Conservation (phyloP, 2,888 invertebrate genomes). For the Meloe dianella region DNA sequence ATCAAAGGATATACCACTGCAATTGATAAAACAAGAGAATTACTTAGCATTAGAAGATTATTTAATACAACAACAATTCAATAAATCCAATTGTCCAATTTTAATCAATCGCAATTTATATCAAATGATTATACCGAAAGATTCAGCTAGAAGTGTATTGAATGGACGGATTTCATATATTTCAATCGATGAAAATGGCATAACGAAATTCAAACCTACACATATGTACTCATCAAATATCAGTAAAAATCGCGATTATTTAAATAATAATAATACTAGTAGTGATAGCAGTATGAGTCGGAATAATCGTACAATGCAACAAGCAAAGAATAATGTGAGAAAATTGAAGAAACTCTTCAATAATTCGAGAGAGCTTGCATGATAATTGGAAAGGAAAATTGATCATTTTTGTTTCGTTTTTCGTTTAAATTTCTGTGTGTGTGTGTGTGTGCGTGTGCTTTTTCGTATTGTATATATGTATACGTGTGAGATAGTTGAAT, state of each 20-base stretch:
- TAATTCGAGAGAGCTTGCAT: constrained; percentile 48
- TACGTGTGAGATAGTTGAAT: constrained; percentile 12
- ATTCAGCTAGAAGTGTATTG: constrained; percentile 74
- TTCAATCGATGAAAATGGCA: constrained; percentile 77
- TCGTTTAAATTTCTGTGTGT: constrained; percentile 6
- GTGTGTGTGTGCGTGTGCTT: no score
- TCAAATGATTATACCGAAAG: constrained; percentile 78
- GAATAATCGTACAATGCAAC: constrained; percentile 35
- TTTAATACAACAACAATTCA: constrained; percentile 66
- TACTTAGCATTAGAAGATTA: constrained; percentile 80
- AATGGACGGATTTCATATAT: constrained; percentile 79
- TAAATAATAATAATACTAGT: constrained; percentile 35
- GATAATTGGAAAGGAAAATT: constrained; percentile 31
- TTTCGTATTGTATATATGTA: constrained; percentile 17
- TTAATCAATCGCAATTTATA: constrained; percentile 76
- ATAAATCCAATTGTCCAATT: constrained; percentile 65
- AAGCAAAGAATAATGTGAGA: constrained; percentile 50
- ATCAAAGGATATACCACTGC: constrained; percentile 74
- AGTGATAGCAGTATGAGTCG: constrained; percentile 30
- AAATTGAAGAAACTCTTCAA: constrained; percentile 47
- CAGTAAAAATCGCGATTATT: constrained; percentile 50
- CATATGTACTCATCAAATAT: constrained; percentile 67
- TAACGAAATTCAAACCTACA: constrained; percentile 76
- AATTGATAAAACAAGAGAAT: constrained; percentile 71
- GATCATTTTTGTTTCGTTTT: neutral